Evolutionary conservation across 2,113 vertebrate genomes (phyloP), one percentile per base, ranked within the genome.

Genomic region (Macquaria australasica): DNA sequence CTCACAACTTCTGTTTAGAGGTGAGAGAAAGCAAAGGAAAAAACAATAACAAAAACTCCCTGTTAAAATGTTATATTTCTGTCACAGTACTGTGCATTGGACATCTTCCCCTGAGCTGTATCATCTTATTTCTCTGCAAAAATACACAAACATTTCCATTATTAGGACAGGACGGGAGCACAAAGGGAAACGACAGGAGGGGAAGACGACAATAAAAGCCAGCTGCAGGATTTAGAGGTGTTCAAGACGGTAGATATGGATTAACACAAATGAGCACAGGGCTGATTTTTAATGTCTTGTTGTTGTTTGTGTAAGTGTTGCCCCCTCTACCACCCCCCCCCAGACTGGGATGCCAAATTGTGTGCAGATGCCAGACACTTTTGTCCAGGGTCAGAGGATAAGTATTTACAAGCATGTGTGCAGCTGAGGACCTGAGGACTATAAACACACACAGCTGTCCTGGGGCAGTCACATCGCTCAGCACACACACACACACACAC

Each of bases 351-450:
- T 62, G 64, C 67, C 67, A 90, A 81, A 85, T 64, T 63, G 77
- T 74, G 31, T 75, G 50, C 85, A 83, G 71, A 76, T 90, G 77
- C 15, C 86, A 73, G 64, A 82, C 82, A 55, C 73, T 77, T 80
- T 71, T 76, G 59, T 72, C 55, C 45, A 53, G 85, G 91, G 82
- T 94, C 91, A 93, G 66, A 73, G 73, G 87, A 92, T 80, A 89
- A 86, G 67, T 91, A 91, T 94, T 96, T 94, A 94, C 93, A 91
- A 92, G 82, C 77, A 70, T 59, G 71, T 68, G 74, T 80, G 73
- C 50, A 75, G 69, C 28, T 2, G 34, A 84, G 79, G 64, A 85
- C 84, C 23, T 53, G 73, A 77, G 69, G 56, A 55, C 78, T 41
- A 89, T 87, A 91, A 89, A 91, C 76, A 68, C 66, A 81, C 82